Evolutionary conservation across 2,797 vertebrate species (phyloP).

Genomic region (Amblyraja radiata): DNA sequence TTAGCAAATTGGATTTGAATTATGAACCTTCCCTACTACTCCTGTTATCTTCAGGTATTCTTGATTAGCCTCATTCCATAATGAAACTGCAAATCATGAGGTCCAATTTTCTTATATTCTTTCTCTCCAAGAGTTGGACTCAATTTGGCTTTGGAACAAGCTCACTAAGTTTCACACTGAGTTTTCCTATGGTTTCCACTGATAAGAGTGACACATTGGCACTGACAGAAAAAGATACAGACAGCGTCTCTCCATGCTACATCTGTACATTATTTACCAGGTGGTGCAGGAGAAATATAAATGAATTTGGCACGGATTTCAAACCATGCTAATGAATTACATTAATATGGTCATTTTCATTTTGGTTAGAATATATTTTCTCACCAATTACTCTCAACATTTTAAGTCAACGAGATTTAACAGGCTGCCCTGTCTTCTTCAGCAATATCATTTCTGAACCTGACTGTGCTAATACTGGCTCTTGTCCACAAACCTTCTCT

Average conservation of each 20-base stretch:
- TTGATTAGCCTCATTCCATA: not conserved
- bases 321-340: not conserved
- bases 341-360: not conserved
- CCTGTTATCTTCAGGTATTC: not conserved
- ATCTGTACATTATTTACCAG: not conserved
- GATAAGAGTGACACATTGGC: not conserved
- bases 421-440: not conserved
- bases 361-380: conserved; percentile 3
- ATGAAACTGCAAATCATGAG: not conserved
- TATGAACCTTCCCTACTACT: not conserved
- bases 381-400: not conserved
- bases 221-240: not conserved
- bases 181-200: not conserved
- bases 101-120: not conserved
- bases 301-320: not conserved
- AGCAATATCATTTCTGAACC: not conserved
- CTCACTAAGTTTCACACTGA: not conserved
- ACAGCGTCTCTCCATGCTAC: not conserved
- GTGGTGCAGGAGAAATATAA: not conserved
- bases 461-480: not conserved
- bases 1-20: not conserved
- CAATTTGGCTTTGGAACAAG: not conserved
- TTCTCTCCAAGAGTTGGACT: not conserved
- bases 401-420: not conserved
- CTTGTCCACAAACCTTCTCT: not conserved